phyloP scores from a whole-genome alignment of 2,113 vertebrate species.

The Pteronura brasiliensis region DNA sequence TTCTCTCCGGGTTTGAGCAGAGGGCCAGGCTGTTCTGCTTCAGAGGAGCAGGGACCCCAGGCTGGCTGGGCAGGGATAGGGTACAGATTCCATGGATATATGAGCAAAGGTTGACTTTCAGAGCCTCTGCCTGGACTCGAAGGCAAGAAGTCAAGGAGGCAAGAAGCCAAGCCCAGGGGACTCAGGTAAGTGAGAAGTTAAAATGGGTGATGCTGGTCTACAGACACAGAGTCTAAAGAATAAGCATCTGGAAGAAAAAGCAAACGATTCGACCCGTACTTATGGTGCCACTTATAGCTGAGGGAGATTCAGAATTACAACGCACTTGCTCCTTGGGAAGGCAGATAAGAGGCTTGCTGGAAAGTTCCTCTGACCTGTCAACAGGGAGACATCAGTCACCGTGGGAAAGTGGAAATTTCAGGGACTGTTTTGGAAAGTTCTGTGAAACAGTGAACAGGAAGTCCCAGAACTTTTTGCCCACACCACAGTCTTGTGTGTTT shows the following conservation, averaged over 20 bases:
- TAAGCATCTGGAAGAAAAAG: not conserved
- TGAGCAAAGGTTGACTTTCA: not conserved
- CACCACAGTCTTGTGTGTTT: not conserved
- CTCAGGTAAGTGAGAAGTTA: not conserved
- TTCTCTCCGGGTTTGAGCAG: not conserved
- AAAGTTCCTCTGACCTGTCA: not conserved
- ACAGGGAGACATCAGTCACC: not conserved
- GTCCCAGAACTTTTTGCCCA: not conserved
- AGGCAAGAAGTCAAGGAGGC: not conserved
- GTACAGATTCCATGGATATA: not conserved
- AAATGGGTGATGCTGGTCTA: not conserved
- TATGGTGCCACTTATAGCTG: not conserved
- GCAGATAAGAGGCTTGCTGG: not conserved
- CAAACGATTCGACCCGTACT: not conserved
- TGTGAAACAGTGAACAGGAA: not conserved
- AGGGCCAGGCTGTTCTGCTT: not conserved
- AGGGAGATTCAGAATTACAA: not conserved
- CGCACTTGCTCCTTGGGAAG: not conserved
- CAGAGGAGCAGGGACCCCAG: not conserved
- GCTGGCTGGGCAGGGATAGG: not conserved
- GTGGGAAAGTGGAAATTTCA: not conserved
- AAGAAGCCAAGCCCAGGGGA: not conserved
- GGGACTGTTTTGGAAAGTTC: not conserved
- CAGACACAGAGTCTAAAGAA: not conserved
- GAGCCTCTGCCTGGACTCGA: not conserved